A percentile compares a stretch with the other conserved stretches of the same genome.
Evolutionary conservation across 1,140 invertebrate species (phyloP).

Genomic region (Drosophila sechellia): DNA sequence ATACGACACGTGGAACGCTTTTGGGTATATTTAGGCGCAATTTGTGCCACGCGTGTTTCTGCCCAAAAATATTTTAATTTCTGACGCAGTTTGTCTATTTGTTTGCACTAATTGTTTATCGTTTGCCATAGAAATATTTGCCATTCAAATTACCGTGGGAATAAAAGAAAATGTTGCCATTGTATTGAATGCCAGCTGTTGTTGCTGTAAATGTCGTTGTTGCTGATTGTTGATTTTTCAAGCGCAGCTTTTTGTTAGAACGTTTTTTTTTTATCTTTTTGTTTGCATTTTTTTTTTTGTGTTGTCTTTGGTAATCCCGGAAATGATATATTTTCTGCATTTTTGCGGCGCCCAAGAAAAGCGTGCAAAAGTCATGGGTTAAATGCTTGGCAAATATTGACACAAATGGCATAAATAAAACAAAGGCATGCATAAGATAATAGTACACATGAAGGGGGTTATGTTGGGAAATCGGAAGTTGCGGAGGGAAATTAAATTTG

Average conservation of each 20-base stretch:
- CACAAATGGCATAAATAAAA: conserved; percentile 69
- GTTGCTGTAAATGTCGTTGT: conserved; percentile 6
- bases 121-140: conserved; percentile 78
- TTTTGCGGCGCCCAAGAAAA: conserved; percentile 11
- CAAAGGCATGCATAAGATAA: conserved; percentile 62
- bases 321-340: conserved; percentile 28
- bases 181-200: conserved; percentile 27
- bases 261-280: conserved; percentile 1
- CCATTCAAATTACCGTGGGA: conserved; percentile 76
- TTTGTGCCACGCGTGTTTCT: conserved; percentile 56
- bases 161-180: conserved; percentile 50
- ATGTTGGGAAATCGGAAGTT: neutral
- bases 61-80: conserved; percentile 40
- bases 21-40: conserved; percentile 75
- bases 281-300: neutral
- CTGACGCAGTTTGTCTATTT: conserved; percentile 49
- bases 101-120: conserved; percentile 80
- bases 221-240: conserved; percentile 39
- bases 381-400: conserved; percentile 75
- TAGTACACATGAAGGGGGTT: neutral
- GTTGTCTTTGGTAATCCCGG: conserved; percentile 44
- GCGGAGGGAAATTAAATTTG: neutral
- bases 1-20: conserved; percentile 64
- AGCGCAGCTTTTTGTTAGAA: neutral
- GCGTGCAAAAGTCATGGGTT: conserved; percentile 41